phyloP scores from a whole-genome alignment of 2,888 invertebrate genomes.

The Uropetala carovei region DNA sequence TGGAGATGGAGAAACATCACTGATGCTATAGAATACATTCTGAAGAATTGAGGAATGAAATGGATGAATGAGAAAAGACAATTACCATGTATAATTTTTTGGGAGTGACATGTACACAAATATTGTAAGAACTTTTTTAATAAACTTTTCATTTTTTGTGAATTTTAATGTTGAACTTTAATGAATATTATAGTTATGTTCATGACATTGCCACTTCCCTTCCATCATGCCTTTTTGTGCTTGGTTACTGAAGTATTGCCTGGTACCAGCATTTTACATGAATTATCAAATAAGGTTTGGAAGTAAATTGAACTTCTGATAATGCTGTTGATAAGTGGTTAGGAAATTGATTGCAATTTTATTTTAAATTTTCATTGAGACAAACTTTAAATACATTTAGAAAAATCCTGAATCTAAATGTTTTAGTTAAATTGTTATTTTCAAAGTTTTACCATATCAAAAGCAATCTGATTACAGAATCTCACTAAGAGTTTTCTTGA shows the following conservation, averaged over 20 bases:
- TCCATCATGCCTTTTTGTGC: constrained; percentile 27
- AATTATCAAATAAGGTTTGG: no score
- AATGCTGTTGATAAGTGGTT: no score
- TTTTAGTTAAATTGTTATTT: no score
- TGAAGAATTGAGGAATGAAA: background rate
- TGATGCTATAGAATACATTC: background rate
- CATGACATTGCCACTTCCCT: constrained; percentile 49
- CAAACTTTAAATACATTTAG: no score
- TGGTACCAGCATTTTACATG: background rate
- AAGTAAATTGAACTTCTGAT: no score
- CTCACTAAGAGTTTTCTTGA: no score
- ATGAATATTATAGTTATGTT: constrained; percentile 34
- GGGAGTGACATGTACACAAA: constrained; percentile 52
- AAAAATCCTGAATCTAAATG: no score
- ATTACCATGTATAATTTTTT: constrained; percentile 39
- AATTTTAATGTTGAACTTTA: constrained; percentile 47
- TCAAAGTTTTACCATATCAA: no score
- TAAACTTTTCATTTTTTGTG: constrained; percentile 52
- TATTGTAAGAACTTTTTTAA: constrained; percentile 45
- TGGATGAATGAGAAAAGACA: constrained; percentile 1
- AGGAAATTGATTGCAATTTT: no score
- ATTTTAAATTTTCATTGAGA: no score
- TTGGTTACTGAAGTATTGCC: background rate
- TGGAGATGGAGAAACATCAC: background rate
- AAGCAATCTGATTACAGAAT: no score